Evolutionary conservation across 2,797 vertebrate species (phyloP), one percentile per base, ranked within the genome.

Genomic region (Steatocranus sp.): DNA sequence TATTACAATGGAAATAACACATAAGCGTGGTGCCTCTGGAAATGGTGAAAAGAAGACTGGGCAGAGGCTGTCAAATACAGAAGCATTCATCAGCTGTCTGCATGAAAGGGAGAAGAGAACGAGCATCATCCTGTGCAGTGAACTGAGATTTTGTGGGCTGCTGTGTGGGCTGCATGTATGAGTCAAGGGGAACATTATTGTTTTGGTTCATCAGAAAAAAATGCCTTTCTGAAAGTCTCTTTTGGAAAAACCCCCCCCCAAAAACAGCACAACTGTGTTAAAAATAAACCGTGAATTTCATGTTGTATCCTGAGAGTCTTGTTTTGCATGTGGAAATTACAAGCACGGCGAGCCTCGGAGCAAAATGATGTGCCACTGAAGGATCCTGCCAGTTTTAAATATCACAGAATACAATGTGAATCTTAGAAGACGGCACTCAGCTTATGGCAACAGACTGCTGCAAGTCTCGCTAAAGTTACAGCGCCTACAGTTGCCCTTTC

Each of bases 191-290:
- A 50, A 23, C 20, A 3, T 18, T 53, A 50, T 58, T 79, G 63
- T 85, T 87, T 88, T 70, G 15, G 23, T 53, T 54, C 23, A 80
- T 82, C 56, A 79, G 68, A 74, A 74, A 80, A 66, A 11, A 70
- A 66, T 8, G 48, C 30, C 18, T 27, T 70, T 78, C 50, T 73
- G 49, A 53, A 78, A 75, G 76, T 51, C 32, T 77, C 41, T 70
- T 32, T 17, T 58, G 18, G 51, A 75, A 34, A n/a, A 3, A 1
- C 0, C 0, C 0, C 0, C n/a, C 2, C 8, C 2, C 2, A 36
- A 36, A 27, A 7, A 4, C 12, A 3, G 32, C 14, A 51, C 54
- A 15, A 84, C 11, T 75, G 9, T 54, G 18, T 49, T 78, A 58
- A 66, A 75, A 85, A 74, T 49, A 27, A 78, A 30, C 83, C 3